phyloP scores from a whole-genome alignment of 2,797 vertebrate species.

The Acrossocheilus wenchowensis region DNA sequence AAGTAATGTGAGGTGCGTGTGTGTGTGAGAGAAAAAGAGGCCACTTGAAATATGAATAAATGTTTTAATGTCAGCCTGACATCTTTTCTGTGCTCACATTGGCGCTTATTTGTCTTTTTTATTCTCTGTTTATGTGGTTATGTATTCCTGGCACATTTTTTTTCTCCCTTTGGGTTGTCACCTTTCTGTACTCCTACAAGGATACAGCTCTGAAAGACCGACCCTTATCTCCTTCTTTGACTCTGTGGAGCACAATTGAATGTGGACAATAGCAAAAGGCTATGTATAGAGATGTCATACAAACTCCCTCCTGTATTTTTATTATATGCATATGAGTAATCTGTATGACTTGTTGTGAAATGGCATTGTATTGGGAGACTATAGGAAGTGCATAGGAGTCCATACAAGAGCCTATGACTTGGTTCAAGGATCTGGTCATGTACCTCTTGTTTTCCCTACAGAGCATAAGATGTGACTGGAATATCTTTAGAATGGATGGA shows the following conservation, averaged over 20 bases:
- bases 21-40: not conserved
- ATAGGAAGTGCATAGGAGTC: not conserved
- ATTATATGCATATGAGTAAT: constrained; percentile 39
- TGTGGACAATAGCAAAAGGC: not conserved
- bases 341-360: constrained; percentile 22
- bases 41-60: constrained; percentile 26
- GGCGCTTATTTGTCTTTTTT: constrained; percentile 22
- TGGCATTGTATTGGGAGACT: not conserved
- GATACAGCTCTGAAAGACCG: constrained; percentile 1
- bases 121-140: not conserved
- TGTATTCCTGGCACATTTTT: not conserved
- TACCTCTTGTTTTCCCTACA: constrained; percentile 25
- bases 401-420: constrained; percentile 2
- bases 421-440: constrained; percentile 17
- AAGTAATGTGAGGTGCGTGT: constrained; percentile 8
- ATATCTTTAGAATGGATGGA: constrained; percentile 10
- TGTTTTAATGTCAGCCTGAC: constrained; percentile 36
- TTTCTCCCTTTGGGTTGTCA: not conserved
- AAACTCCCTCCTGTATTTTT: constrained; percentile 15
- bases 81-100: constrained; percentile 9
- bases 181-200: constrained; percentile 15
- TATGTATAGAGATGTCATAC: constrained; percentile 34
- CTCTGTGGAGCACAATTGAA: not conserved
- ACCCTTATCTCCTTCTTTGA: constrained; percentile 22
- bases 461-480: constrained; percentile 30